Evolutionary conservation across 2,888 invertebrate species (phyloP), one percentile per base, ranked within the genome.

Genomic region (Chrysolina haemoptera): DNA sequence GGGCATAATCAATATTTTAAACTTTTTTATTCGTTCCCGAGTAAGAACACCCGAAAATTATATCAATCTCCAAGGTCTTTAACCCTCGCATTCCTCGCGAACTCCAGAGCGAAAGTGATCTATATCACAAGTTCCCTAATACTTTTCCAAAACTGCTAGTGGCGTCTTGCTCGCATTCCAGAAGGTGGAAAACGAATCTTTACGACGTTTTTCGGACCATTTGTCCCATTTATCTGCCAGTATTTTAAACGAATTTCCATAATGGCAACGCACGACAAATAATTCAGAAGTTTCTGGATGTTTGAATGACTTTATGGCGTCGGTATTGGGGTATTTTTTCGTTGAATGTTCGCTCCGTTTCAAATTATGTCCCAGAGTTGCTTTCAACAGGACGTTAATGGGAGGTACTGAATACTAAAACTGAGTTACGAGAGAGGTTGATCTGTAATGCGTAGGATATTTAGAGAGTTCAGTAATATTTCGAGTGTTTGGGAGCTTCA

Each of bases 171-270:
- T 59, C 71, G 71, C 68, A 64, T 69, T 72, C 75, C 35, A 70
- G 69, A 71, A 71, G 73, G 75, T 73, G 73, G 71, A 73, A 70
- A 74, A 77, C 66, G 77, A 77, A 82, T 81, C 80, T 81, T 82
- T 80, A 81, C 81, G 81, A 80, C 81, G 80, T 84, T 83, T 84
- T 82, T 82, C 83, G 80, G 83, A 78, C 83, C 84, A 84, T 84
- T 84, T 84, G 82, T 79, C 80, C 83, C 84, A 81, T 84, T 84
- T 83, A 82, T 83, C 81, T 79, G 80, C 76, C 81, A 78, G 81
- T 84, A 82, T 83, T 82, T 84, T 80, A 83, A 73, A 76, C 73
- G 81, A 82, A 84, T 84, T 84, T 84, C 83, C 84, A 84, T 83
- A 84, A 83, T 78, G 79, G 81, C 80, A 78, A 82, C 81, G 80